phyloP scores from a whole-genome alignment of 2,113 vertebrate species.

The Crotalus helleri region DNA sequence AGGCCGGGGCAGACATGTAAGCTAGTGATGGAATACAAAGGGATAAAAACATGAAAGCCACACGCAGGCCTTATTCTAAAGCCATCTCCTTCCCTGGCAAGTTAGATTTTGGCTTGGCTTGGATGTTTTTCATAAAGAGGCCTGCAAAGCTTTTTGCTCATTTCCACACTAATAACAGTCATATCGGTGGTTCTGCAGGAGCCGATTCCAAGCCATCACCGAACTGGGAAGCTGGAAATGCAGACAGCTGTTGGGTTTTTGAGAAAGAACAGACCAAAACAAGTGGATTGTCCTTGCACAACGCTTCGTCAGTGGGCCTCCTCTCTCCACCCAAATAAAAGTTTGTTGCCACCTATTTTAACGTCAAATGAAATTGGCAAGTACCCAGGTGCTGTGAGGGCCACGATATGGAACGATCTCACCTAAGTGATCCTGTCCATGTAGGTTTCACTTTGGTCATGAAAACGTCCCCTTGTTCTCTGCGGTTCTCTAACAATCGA shows the following conservation, averaged over 20 bases:
- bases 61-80: no score
- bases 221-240: no score
- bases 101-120: not conserved
- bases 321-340: not conserved
- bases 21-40: not conserved
- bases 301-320: not conserved
- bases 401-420: not conserved
- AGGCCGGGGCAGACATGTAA: not conserved
- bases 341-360: not conserved
- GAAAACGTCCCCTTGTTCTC: not conserved
- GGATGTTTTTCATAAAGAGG: not conserved
- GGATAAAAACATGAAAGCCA: not conserved
- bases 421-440: not conserved
- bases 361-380: not conserved
- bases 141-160: not conserved
- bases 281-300: not conserved
- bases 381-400: not conserved
- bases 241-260: not conserved
- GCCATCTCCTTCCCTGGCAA: not conserved
- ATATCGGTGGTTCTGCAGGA: not conserved
- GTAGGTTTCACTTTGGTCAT: conserved; percentile 21
- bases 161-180: not conserved
- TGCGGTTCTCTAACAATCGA: not conserved
- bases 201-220: not conserved
- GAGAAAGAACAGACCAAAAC: not conserved